These are phyloP conservation scores for Drosophila demipolita DNA, from an alignment of 2,888 invertebrate species.

Conservation along the genomic window DNA sequence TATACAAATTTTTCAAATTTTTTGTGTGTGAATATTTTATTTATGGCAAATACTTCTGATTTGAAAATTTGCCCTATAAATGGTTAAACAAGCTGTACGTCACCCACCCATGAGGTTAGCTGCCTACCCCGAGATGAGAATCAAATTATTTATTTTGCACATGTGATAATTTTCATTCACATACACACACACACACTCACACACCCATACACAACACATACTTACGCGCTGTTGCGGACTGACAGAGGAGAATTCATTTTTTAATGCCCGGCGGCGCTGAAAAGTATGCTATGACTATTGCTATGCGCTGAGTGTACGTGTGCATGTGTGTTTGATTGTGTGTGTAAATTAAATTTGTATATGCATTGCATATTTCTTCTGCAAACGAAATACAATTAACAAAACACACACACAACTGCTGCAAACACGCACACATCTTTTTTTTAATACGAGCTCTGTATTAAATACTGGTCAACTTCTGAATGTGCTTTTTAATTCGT, in stretches of 20 bases:
- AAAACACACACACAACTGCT: slow-evolving; percentile 28
- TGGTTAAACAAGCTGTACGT: slow-evolving; percentile 17
- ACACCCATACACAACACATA: slow-evolving; percentile 16
- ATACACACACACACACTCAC: slow-evolving; percentile 37
- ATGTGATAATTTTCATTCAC: slow-evolving; percentile 81
- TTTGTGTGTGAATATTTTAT: slow-evolving; percentile 58
- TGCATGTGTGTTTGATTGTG: slow-evolving; percentile 19
- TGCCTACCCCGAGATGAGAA: slow-evolving; percentile 40
- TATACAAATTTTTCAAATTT: slow-evolving; percentile 19
- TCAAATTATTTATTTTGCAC: slow-evolving; percentile 82
- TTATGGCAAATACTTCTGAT: slow-evolving; percentile 69
- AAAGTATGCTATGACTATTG: slow-evolving; percentile 67
- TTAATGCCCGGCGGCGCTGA: slow-evolving; percentile 61
- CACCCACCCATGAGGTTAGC: not conserved
- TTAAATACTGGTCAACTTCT: slow-evolving; percentile 16
- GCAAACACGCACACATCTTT: slow-evolving; percentile 27
- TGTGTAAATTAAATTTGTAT: slow-evolving; percentile 76
- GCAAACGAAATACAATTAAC: slow-evolving; percentile 60
- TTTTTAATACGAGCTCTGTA: slow-evolving; percentile 31
- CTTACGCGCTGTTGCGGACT: slow-evolving; percentile 1
- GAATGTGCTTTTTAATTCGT: slow-evolving; percentile 2
- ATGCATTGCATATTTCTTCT: slow-evolving; percentile 65
- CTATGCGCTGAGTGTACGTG: slow-evolving; percentile 7
- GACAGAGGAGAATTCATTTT: slow-evolving; percentile 52
- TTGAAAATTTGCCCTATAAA: slow-evolving; percentile 35